These are phyloP conservation scores for Malurus cyaneus DNA, from an alignment of 2,113 vertebrate species.

Conservation along the genomic window DNA sequence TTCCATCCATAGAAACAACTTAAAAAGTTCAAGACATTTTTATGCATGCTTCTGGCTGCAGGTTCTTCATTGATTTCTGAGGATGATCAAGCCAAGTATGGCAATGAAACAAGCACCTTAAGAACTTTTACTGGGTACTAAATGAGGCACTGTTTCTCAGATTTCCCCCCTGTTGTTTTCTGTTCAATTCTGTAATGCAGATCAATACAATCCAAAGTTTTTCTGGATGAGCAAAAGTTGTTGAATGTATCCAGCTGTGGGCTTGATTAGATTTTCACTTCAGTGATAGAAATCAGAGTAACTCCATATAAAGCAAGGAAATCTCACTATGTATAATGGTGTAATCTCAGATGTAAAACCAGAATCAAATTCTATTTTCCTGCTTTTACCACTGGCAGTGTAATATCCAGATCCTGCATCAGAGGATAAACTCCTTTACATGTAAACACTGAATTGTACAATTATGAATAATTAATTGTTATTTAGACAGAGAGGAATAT, in stretches of 20 bases:
- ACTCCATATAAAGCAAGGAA: background rate
- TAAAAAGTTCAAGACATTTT: conserved; percentile 11
- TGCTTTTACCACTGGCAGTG: background rate
- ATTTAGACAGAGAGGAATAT: background rate
- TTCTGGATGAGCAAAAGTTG: background rate
- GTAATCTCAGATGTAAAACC: background rate
- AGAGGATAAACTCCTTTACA: background rate
- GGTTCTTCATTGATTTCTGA: conserved; percentile 1
- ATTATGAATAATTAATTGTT: background rate
- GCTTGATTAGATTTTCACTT: conserved; percentile 53
- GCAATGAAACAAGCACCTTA: background rate
- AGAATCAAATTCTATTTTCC: background rate
- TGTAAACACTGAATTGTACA: background rate
- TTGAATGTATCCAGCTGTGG: conserved; percentile 26
- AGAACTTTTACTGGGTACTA: conserved; percentile 28
- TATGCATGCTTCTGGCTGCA: background rate
- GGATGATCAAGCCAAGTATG: background rate
- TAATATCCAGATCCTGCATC: background rate
- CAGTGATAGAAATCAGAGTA: conserved; percentile 14
- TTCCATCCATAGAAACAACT: background rate
- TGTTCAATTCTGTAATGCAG: conserved; percentile 14
- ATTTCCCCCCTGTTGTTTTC: conserved; percentile 21
- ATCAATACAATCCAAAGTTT: conserved; percentile 21
- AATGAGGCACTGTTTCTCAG: conserved; percentile 13
- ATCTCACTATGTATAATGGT: background rate